These are phyloP conservation scores for Microtus ochrogaster DNA, from an alignment of 2,113 vertebrate genomes.

Conservation along the genomic window DNA sequence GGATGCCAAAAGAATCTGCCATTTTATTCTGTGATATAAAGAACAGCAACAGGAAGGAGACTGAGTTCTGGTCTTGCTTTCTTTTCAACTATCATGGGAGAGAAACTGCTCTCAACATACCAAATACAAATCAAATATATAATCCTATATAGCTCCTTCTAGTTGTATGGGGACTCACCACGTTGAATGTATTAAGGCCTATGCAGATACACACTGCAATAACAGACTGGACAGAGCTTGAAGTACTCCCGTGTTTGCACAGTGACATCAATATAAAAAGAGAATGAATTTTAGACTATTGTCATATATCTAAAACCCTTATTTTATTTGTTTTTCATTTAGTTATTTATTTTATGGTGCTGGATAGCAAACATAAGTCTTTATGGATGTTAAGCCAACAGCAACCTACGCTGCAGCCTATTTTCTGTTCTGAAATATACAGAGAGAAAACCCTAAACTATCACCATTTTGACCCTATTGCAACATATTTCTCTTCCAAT, in stretches of 20 bases:
- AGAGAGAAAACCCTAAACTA: not conserved
- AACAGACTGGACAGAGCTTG: not conserved
- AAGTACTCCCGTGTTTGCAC: not conserved
- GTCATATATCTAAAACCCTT: not conserved
- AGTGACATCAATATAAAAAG: not conserved
- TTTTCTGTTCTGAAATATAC: not conserved
- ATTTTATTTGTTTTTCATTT: not conserved
- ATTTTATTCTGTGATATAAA: conserved; percentile 60
- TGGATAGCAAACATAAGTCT: not conserved
- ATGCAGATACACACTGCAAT: not conserved
- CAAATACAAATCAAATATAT: conserved; percentile 42
- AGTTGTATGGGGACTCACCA: not conserved
- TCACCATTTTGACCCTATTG: not conserved
- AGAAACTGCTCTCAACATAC: conserved; percentile 1
- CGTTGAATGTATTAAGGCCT: not conserved
- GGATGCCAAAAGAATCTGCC: conserved; percentile 32
- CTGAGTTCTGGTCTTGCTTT: not conserved
- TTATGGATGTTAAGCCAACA: not conserved
- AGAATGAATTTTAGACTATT: not conserved
- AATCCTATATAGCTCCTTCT: not conserved
- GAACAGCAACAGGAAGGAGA: conserved; percentile 28
- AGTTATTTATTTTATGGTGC: not conserved
- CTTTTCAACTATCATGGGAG: conserved; percentile 1
- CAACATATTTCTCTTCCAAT: not conserved
- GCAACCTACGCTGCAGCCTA: not conserved